phyloP scores from a whole-genome alignment of 92 coral and sea anemone species.

The Epizoanthus stellaris region DNA sequence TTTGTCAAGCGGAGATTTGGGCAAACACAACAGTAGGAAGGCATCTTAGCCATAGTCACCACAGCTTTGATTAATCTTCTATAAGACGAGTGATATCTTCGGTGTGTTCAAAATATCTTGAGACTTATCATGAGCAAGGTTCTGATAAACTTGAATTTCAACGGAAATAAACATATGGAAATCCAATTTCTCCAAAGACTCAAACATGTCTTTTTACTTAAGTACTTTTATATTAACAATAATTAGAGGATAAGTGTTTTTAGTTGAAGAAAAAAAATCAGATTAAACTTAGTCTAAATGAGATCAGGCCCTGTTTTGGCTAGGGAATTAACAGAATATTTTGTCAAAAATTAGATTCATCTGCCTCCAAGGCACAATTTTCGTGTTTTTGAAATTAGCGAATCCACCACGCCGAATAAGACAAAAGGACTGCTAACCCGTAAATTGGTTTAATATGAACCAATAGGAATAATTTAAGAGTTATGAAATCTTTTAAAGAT shows the following conservation, averaged over 20 bases:
- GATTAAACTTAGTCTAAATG: conserved; percentile 36
- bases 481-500: conserved; percentile 96
- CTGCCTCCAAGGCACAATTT: conserved; percentile 68
- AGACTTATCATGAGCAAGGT: background rate
- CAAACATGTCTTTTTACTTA: conserved; percentile 58
- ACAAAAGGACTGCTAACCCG: conserved; percentile 97
- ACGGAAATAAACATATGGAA: conserved; percentile 44
- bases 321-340: conserved; percentile 58
- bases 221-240: conserved; percentile 74
- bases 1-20: conserved; percentile 73
- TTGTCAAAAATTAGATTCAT: conserved; percentile 60
- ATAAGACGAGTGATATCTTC: background rate
- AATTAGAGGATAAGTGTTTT: conserved; percentile 82
- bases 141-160: background rate
- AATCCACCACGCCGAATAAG: conserved; percentile 94
- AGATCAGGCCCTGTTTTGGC: conserved; percentile 53
- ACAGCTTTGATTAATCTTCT: conserved; percentile 11
- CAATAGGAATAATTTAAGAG: conserved; percentile 97
- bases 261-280: conserved; percentile 57
- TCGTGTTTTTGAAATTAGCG: conserved; percentile 80
- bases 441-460: conserved; percentile 95
- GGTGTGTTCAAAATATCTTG: background rate
- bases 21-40: conserved; percentile 61
- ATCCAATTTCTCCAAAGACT: conserved; percentile 36
- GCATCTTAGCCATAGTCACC: background rate